Evolutionary conservation across 1,140 invertebrate species (phyloP).

Genomic region (Aphis gossypii): DNA sequence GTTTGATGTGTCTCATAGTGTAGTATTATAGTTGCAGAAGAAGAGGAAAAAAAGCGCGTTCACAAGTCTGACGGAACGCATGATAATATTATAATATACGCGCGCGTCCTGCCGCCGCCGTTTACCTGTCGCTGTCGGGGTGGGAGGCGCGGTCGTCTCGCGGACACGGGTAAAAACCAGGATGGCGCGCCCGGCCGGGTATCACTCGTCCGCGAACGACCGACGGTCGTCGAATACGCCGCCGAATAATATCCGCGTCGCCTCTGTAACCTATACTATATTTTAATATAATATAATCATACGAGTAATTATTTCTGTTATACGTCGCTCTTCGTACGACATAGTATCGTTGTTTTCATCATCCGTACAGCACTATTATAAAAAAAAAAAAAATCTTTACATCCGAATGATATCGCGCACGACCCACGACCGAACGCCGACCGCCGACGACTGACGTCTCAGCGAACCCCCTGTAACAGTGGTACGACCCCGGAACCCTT

Average conservation of each 20-base stretch:
- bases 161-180: conserved; percentile 49
- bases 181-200: conserved; percentile 17
- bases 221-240: background rate
- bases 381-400: background rate
- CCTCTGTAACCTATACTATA: background rate
- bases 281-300: background rate
- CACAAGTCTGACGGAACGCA: background rate
- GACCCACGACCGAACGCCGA: background rate
- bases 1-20: background rate
- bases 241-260: background rate
- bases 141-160: background rate
- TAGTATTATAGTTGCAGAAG: background rate
- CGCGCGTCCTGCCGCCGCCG: background rate
- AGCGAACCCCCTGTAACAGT: background rate
- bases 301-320: background rate
- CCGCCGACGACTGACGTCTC: background rate
- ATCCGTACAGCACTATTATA: background rate
- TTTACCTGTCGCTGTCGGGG: background rate
- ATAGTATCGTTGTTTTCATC: background rate
- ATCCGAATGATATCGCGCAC: background rate
- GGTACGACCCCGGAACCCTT: background rate
- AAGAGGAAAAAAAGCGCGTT: conserved; percentile 24
- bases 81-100: background rate
- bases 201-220: conserved; percentile 52
- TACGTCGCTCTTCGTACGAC: background rate